These are phyloP conservation scores for Drosophila biarmipes DNA, from an alignment of 1,140 invertebrate species.

Conservation along the genomic window DNA sequence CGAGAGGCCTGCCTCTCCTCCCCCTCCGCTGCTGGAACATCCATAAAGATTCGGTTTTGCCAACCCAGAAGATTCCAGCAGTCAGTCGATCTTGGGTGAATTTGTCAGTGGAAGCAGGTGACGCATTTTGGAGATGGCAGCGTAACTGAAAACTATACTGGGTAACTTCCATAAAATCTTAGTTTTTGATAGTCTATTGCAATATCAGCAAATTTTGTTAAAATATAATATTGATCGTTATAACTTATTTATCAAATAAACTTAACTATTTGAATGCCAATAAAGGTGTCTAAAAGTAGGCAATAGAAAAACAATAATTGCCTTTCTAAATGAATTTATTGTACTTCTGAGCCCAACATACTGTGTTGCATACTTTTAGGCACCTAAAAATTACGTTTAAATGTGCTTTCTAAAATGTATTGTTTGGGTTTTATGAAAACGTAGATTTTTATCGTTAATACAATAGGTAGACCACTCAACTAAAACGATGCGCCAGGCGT, in stretches of 20 bases:
- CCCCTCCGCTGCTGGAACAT: slow-evolving; percentile 4
- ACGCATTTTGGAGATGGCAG: slow-evolving; percentile 20
- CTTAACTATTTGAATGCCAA: no score
- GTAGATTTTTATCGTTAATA: not conserved
- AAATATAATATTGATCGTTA: no score
- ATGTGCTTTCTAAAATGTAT: no score
- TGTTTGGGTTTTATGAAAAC: no score
- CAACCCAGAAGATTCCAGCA: slow-evolving; percentile 23
- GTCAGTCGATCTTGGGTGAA: slow-evolving; percentile 23
- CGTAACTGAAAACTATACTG: not conserved
- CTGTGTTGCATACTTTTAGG: no score
- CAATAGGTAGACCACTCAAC: not conserved
- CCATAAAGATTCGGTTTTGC: slow-evolving; percentile 38
- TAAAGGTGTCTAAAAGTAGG: no score
- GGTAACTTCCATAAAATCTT: not conserved
- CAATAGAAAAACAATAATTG: no score
- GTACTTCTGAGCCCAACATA: no score
- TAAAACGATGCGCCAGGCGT: slow-evolving; percentile 10
- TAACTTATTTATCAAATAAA: not conserved
- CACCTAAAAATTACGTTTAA: no score
- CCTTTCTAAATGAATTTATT: no score
- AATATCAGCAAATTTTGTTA: no score
- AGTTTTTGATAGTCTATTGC: no score
- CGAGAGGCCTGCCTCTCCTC: slow-evolving; percentile 36
- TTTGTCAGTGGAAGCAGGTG: slow-evolving; percentile 23